A percentile compares a stretch with the other conserved stretches of the same genome.
phyloP scores from a whole-genome alignment of 35 echinoderm and acorn worm genomes.

The Diadema setosum region DNA sequence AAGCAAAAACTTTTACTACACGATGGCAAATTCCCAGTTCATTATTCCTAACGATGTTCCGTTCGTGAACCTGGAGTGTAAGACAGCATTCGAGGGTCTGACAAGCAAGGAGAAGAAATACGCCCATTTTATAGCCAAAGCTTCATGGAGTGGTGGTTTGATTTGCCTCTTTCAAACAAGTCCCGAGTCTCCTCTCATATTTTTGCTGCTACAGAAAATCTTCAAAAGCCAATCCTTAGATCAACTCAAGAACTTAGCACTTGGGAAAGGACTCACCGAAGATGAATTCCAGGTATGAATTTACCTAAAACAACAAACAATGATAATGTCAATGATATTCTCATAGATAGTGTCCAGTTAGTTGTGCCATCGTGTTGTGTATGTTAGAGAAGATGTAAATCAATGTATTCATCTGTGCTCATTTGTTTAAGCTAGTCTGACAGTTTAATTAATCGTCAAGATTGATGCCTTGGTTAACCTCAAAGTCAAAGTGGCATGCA shows the following conservation, averaged over 20 bases:
- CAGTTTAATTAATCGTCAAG: too few species aligned
- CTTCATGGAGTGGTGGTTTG: conserved; percentile 81
- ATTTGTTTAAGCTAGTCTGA: too few species aligned
- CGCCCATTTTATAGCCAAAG: conserved; percentile 78
- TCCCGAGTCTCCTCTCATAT: conserved; percentile 87
- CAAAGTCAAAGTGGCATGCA: too few species aligned
- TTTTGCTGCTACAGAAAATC: conserved; percentile 68
- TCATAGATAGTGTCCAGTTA: neutral
- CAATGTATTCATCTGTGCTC: neutral
- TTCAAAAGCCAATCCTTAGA: conserved; percentile 67
- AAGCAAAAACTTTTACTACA: too few species aligned
- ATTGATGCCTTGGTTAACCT: too few species aligned
- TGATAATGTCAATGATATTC: neutral
- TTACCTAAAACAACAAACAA: neutral
- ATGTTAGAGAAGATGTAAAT: neutral
- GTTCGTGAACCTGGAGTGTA: conserved; percentile 77
- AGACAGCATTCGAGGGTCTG: conserved; percentile 58
- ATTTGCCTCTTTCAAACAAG: conserved; percentile 85
- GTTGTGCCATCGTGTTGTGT: neutral
- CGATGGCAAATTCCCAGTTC: conserved; percentile 64
- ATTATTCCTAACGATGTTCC: conserved; percentile 83
- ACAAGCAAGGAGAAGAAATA: conserved; percentile 84
- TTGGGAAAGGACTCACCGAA: conserved; percentile 5
- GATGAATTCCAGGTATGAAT: conserved; percentile 53
- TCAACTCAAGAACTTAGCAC: conserved; percentile 49